Percentiles rank a stretch among this genome's conserved stretches.
Conservation (phyloP, 2,888 invertebrate genomes). For the Boloria selene region DNA sequence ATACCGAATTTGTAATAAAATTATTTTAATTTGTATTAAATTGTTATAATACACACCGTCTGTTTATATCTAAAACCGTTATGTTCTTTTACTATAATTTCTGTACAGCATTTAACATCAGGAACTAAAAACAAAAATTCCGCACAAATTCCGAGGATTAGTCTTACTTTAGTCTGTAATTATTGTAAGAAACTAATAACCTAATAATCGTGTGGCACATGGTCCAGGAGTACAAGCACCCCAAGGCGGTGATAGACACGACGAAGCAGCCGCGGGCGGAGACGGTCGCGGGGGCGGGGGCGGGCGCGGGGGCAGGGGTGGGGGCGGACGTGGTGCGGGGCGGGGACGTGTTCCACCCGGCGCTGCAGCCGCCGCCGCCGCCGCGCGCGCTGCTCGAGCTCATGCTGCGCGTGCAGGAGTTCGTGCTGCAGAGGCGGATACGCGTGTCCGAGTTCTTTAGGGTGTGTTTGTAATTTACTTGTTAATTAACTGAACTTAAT, state of each 20-base stretch:
- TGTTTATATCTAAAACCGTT: too few species aligned
- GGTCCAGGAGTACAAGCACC: slow-evolving; percentile 71
- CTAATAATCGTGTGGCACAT: background rate
- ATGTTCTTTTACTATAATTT: too few species aligned
- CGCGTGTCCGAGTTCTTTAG: slow-evolving; percentile 87
- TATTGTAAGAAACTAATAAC: background rate
- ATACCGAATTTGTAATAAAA: too few species aligned
- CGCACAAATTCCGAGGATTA: background rate
- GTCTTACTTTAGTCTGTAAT: too few species aligned
- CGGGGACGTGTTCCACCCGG: slow-evolving; percentile 84
- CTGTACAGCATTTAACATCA: too few species aligned
- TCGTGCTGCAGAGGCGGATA: slow-evolving; percentile 84
- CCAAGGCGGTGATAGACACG: slow-evolving; percentile 85
- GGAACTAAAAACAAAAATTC: too few species aligned
- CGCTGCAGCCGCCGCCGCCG: slow-evolving; percentile 71
- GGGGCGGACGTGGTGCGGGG: slow-evolving; percentile 73
- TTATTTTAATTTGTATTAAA: too few species aligned
- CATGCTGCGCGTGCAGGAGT: slow-evolving; percentile 86
- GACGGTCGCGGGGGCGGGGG: slow-evolving; percentile 66
- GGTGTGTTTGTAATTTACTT: slow-evolving; percentile 56
- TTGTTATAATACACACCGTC: too few species aligned
- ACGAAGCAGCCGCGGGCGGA: slow-evolving; percentile 87
- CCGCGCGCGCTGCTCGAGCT: slow-evolving; percentile 78
- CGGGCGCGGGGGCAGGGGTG: slow-evolving; percentile 86
- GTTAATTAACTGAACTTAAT: too few species aligned